Evolutionary conservation across 2,113 vertebrate species (phyloP).

Genomic region (Ictidomys tridecemlineatus): DNA sequence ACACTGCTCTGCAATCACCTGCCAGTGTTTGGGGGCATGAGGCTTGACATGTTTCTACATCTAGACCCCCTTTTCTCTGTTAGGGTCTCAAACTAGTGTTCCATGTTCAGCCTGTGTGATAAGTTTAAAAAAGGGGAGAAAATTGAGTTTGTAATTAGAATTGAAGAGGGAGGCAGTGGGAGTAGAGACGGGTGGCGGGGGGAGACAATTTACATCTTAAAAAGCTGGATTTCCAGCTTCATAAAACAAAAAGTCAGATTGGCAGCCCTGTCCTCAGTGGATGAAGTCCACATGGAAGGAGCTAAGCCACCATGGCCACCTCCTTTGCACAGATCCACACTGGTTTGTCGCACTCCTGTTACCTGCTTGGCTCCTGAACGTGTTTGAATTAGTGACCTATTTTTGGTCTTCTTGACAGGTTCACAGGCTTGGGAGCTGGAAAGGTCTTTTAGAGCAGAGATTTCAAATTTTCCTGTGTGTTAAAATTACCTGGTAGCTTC

Average conservation of each 20-base stretch:
- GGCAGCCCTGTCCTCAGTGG: not conserved
- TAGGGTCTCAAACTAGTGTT: not conserved
- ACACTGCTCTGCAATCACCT: not conserved
- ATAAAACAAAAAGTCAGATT: not conserved
- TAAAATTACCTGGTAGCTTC: not conserved
- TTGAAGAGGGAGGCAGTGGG: not conserved
- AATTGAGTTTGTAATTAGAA: not conserved
- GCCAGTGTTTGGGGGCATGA: not conserved
- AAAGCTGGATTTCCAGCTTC: not conserved
- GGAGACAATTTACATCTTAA: not conserved
- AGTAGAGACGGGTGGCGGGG: too few species aligned
- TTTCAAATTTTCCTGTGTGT: not conserved
- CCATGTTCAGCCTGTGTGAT: not conserved
- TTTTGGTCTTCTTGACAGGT: not conserved
- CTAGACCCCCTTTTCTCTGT: not conserved
- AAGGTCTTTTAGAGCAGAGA: not conserved
- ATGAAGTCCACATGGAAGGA: not conserved
- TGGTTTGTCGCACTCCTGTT: not conserved
- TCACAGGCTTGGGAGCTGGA: not conserved
- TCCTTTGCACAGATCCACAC: not conserved
- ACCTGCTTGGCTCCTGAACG: not conserved
- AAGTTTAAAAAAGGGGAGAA: not conserved
- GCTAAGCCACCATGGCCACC: accelerated
- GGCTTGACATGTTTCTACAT: not conserved
- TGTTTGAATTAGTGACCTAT: not conserved